Evolutionary conservation across 2,888 invertebrate species (phyloP).

Genomic region (Nasonovia ribisnigri): DNA sequence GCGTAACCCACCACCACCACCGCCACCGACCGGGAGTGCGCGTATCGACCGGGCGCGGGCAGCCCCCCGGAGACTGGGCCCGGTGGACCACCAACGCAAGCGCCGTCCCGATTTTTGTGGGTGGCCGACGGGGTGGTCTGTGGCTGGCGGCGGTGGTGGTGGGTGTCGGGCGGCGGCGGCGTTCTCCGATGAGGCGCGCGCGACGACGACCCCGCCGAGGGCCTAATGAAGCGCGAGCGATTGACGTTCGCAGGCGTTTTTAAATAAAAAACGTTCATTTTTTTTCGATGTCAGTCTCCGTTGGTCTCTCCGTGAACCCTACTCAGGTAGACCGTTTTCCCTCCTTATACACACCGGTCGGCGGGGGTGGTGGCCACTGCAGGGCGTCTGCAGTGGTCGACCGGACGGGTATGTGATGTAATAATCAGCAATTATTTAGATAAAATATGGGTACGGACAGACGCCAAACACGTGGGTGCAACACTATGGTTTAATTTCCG

Average conservation of each 20-base stretch:
- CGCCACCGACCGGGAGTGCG: constrained; percentile 36
- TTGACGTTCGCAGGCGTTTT: not conserved
- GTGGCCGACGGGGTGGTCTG: not conserved
- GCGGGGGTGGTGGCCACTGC: not conserved
- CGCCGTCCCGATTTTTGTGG: constrained; percentile 5
- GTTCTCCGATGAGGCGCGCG: not conserved
- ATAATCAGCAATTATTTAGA: not conserved
- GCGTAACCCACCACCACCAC: not conserved
- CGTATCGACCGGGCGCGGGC: constrained; percentile 61
- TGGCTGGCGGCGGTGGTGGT: not conserved
- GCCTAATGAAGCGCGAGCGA: constrained; percentile 54
- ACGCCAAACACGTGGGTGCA: not conserved
- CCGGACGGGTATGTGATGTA: too few species aligned
- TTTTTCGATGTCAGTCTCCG: not conserved
- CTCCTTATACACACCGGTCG: not conserved
- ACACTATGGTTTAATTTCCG: not conserved
- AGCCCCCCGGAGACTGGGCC: constrained; percentile 54
- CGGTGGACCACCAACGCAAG: constrained; percentile 63
- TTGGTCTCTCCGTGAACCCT: not conserved
- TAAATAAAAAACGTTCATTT: not conserved
- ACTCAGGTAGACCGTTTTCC: not conserved
- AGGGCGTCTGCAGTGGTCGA: too few species aligned
- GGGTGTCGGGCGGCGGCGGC: not conserved
- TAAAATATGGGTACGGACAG: not conserved
- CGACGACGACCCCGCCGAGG: constrained; percentile 28